Base-by-base conservation (phyloP, 2,113 vertebrate species). In the Eulacestoma nigropectus region DNA sequence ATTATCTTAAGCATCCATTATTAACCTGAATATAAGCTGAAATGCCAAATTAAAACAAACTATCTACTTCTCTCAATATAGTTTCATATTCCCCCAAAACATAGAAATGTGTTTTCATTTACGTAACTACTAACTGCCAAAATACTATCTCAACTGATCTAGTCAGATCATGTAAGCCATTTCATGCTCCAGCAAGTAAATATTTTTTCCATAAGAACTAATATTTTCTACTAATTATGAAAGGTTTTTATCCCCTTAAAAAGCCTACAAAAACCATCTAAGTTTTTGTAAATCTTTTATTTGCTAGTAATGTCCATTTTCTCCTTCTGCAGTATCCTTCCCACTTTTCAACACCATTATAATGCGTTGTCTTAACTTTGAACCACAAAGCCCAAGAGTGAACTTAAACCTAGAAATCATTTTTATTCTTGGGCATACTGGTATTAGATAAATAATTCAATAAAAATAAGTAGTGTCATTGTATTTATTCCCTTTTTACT, bases 201-300 rank as follows among this genome's bases (percentile, higher is more conserved):
- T 79, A 11, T 27, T 37, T 80, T 39, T 70, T 32, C 42, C 18
- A 1, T 53, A 76, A 49, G 3, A 76, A 17, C 8, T 41, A 47
- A 46, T 44, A 22, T 91, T 81, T 84, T 56, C 39, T 63, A 33
- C 14, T 84, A 78, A 84, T 53, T 67, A 44, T 22, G 16, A 84
- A 18, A 6, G 0, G 1, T 0, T 7, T 60, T 14, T 59, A 17
- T 12, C 16, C 21, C 32, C n/a, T 53, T 23, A 42, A 27, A 44
- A 76, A n/a, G 19, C 19, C 33, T 62, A 37, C 8, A 19, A 39
- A 59, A n/a, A 7, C 6, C 20, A 26, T 56, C 10, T 11, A 78
- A 44, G 35, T 33, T 63, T 85, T 23, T 19, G 3, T 7, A 68
- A 41, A 35, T 60, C 11, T 29, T 55, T 10, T 57, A 70, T 73